phyloP scores from a whole-genome alignment of 2,797 vertebrate species.

The Pseudomugil tenellus region DNA sequence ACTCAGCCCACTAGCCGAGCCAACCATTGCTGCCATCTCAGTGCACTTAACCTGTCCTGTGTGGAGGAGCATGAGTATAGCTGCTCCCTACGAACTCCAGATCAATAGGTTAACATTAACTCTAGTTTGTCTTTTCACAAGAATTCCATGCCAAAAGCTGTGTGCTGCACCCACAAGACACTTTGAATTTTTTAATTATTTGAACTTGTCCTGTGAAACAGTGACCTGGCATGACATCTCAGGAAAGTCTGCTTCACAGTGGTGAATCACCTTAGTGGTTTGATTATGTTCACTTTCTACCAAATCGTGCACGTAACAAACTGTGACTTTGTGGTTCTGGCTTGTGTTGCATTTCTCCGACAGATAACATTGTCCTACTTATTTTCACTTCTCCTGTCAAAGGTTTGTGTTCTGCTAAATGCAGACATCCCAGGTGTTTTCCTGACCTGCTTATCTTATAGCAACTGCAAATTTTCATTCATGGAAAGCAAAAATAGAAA shows the following conservation, averaged over 20 bases:
- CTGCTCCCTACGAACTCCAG: slow-evolving; percentile 18
- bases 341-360: slow-evolving; percentile 2
- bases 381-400: background rate
- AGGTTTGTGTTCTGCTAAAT: slow-evolving; percentile 14
- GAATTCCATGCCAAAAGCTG: background rate
- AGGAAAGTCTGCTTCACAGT: slow-evolving; percentile 1
- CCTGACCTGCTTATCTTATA: background rate
- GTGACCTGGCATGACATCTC: too few species aligned
- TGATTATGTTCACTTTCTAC: background rate
- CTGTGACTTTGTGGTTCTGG: slow-evolving; percentile 1
- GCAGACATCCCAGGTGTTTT: background rate
- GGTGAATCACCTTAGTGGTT: background rate
- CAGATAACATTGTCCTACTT: background rate
- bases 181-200: background rate
- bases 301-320: background rate
- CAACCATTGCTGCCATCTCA: slow-evolving; percentile 16
- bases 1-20: slow-evolving; percentile 24
- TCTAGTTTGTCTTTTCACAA: background rate
- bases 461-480: background rate
- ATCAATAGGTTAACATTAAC: slow-evolving; percentile 5
- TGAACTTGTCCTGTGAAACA: slow-evolving; percentile 8
- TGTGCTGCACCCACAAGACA: background rate
- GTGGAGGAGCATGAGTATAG: slow-evolving; percentile 22
- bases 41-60: slow-evolving; percentile 2
- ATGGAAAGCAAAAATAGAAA: background rate